Evolutionary conservation across 2,797 vertebrate genomes (phyloP), one percentile per base, ranked within the genome.

Genomic region (Aldrovandia affinis): DNA sequence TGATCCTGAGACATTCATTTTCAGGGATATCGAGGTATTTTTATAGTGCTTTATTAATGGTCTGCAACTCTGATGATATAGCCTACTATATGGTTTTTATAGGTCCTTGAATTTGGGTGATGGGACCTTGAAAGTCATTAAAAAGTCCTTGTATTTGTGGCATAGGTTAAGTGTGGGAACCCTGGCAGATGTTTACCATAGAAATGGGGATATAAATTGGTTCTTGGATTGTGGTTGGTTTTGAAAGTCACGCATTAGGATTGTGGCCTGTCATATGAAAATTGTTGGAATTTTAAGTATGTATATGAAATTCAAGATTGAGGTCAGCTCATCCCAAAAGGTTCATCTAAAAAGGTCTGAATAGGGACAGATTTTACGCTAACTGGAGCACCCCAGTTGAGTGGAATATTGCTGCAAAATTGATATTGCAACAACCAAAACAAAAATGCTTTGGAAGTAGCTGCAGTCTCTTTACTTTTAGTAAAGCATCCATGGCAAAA

Each of bases 1-100:
- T n/a, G n/a, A n/a, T n/a, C n/a, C n/a, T n/a, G n/a, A n/a, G 63
- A 68, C n/a, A 68, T 68, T 33, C 28, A 68, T 68, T 68, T 33
- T 33, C 63, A 2, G 30, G 2, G 25, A 63, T 55, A 15, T 55
- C 20, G 54, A 55, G 54, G 5, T n/a, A n/a, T n/a, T 61, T 61
- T 25, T 61, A 61, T 68, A 30, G 12, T 33, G 18, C 63, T 30
- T 33, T 30, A 33, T 68, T 68, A 12, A 14, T n/a, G n/a, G n/a
- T n/a, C n/a, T n/a, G n/a, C n/a, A n/a, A n/a, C n/a, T n/a, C n/a
- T n/a, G n/a, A n/a, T 33, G n/a, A n/a, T n/a, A n/a, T n/a, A n/a
- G n/a, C n/a, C n/a, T n/a, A n/a, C n/a, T n/a, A n/a, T n/a, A n/a
- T n/a, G n/a, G n/a, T n/a, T n/a, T n/a, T n/a, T n/a, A n/a, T n/a